A percentile compares a stretch with the other conserved stretches of the same genome.
Conservation (phyloP, 2,113 vertebrate species). For the Eptesicus fuscus region DNA sequence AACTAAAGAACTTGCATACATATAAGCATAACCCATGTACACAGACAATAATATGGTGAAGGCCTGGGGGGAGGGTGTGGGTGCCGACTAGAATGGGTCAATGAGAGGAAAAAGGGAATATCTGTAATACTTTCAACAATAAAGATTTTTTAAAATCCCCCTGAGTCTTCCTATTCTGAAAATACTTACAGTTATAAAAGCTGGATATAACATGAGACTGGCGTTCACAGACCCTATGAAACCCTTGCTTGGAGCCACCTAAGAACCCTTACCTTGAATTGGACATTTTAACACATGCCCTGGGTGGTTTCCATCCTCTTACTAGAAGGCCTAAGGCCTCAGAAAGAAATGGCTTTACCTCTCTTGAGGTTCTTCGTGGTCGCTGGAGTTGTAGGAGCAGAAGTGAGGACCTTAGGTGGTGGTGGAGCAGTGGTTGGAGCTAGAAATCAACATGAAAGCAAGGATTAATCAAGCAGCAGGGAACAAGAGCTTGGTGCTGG, state of each 20-base stretch:
- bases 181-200: not conserved
- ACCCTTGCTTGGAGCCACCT: not conserved
- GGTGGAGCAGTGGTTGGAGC: not conserved
- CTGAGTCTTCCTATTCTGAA: not conserved
- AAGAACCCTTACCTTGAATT: not conserved
- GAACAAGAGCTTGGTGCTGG: not conserved
- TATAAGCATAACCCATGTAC: no score
- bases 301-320: not conserved
- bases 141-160: not conserved
- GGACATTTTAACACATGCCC: not conserved
- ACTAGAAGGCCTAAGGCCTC: not conserved
- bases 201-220: not conserved
- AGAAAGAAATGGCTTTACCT: slow-evolving; percentile 30
- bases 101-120: no score
- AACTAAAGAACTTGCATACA: no score
- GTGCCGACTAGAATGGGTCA: no score
- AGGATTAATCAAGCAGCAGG: not conserved
- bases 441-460: slow-evolving; percentile 36
- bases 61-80: no score
- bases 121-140: no score
- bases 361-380: not conserved
- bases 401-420: not conserved
- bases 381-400: not conserved
- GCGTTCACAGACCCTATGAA: not conserved
- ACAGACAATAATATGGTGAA: no score